phyloP scores from a whole-genome alignment of 2,888 invertebrate species.

The Hemaris fuciformis region DNA sequence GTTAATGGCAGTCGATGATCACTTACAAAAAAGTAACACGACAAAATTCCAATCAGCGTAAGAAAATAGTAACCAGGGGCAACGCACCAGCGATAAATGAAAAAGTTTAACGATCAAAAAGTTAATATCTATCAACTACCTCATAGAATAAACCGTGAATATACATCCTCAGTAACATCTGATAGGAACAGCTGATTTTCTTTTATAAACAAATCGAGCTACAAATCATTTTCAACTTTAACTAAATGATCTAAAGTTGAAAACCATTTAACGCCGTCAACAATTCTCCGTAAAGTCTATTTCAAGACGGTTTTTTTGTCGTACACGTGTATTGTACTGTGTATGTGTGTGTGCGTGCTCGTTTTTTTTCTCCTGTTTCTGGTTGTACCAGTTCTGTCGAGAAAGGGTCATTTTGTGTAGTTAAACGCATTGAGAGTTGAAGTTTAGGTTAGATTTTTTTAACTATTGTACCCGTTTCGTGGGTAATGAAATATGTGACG shows the following conservation, averaged over 20 bases:
- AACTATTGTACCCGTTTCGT: conserved; percentile 26
- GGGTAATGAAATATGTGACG: neutral
- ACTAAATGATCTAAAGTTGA: neutral
- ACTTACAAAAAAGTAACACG: too few relatives aligned
- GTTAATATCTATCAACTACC: neutral
- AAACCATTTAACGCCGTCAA: neutral
- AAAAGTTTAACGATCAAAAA: neutral
- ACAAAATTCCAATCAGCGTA: too few relatives aligned
- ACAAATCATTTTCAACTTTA: neutral
- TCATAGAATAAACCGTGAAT: neutral
- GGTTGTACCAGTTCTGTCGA: conserved; percentile 30
- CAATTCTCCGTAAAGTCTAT: neutral
- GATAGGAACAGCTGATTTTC: conserved; percentile 1
- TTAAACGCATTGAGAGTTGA: conserved; percentile 32
- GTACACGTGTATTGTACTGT: conserved; percentile 24
- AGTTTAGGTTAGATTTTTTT: conserved; percentile 36
- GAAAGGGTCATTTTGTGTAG: conserved; percentile 50
- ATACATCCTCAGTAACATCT: neutral
- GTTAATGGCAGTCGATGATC: too few relatives aligned
- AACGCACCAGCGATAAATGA: neutral
- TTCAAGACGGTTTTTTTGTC: conserved; percentile 34
- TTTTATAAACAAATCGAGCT: neutral
- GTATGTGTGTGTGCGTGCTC: conserved; percentile 24
- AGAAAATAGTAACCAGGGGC: neutral
- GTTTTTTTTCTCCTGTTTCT: conserved; percentile 27